Percentiles rank a stretch among this genome's conserved stretches.
phyloP scores from a whole-genome alignment of 2,888 invertebrate species.

The Thereva unica region DNA sequence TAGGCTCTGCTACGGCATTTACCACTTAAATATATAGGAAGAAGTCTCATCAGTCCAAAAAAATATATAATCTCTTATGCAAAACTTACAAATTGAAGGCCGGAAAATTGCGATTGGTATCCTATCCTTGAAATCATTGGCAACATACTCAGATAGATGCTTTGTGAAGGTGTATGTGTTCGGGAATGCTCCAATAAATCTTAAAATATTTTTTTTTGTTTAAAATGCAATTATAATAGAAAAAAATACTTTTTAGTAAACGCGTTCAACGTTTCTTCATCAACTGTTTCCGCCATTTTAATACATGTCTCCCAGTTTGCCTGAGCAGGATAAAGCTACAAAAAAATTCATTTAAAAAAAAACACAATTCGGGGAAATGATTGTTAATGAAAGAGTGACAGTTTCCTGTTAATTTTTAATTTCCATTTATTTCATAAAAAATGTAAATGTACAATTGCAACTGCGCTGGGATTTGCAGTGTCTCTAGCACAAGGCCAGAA shows the following conservation, averaged over 20 bases:
- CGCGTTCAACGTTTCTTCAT: conserved; percentile 61
- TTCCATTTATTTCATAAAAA: too few species aligned
- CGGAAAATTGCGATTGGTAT: conserved; percentile 76
- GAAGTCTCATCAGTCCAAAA: too few species aligned
- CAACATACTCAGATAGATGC: conserved; percentile 75
- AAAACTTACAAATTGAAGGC: conserved; percentile 67
- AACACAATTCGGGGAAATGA: too few species aligned
- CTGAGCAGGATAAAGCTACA: conserved; percentile 51
- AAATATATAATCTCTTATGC: too few species aligned
- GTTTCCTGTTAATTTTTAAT: too few species aligned
- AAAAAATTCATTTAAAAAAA: too few species aligned
- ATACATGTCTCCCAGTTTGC: conserved; percentile 68
- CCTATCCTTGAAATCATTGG: conserved; percentile 64
- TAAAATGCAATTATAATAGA: neutral
- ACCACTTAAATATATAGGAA: too few species aligned
- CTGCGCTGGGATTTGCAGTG: too few species aligned
- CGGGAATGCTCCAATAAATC: conserved; percentile 66
- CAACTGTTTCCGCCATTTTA: conserved; percentile 63
- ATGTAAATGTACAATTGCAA: too few species aligned
- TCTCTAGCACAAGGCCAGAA: too few species aligned
- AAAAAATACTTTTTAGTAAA: conserved; percentile 62
- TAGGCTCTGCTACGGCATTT: too few species aligned
- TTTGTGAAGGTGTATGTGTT: conserved; percentile 89
- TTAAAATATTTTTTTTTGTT: conserved; percentile 45
- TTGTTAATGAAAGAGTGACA: too few species aligned